Evolutionary conservation across 2,113 vertebrate genomes (phyloP).

Genomic region (Tenebrosternarchus preto): DNA sequence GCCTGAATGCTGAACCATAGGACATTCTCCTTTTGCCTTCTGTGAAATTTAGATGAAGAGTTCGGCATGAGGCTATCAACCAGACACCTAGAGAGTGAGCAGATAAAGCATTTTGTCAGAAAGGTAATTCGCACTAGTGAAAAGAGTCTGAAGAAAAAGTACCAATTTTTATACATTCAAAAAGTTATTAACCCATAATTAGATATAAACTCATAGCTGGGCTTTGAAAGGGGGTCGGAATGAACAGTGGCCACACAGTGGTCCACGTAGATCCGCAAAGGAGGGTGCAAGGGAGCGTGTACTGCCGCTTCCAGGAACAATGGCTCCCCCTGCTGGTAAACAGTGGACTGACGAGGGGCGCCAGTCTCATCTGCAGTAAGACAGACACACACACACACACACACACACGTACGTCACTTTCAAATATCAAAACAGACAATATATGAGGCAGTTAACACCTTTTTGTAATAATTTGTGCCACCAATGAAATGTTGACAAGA

Average conservation of each 20-base stretch:
- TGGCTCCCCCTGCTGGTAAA: slow-evolving; percentile 66
- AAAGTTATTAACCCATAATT: slow-evolving; percentile 50
- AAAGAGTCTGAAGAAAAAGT: neutral
- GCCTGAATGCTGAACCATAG: slow-evolving; percentile 57
- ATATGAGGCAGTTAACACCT: too few species aligned
- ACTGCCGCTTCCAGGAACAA: slow-evolving; percentile 59
- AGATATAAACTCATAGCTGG: slow-evolving; percentile 55
- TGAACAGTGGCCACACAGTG: slow-evolving; percentile 52
- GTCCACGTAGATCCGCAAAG: slow-evolving; percentile 53
- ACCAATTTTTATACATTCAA: neutral
- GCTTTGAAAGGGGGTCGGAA: slow-evolving; percentile 51
- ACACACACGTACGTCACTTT: too few species aligned
- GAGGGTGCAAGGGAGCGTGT: slow-evolving; percentile 30
- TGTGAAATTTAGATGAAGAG: slow-evolving; percentile 56
- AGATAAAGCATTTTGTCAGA: slow-evolving; percentile 10
- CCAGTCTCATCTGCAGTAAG: slow-evolving; percentile 30
- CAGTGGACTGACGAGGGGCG: slow-evolving; percentile 41
- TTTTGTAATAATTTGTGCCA: neutral
- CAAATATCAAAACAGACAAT: too few species aligned
- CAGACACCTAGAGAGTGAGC: slow-evolving; percentile 53
- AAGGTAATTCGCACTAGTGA: neutral
- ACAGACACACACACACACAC: too few species aligned
- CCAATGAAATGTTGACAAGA: neutral
- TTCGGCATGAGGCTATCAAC: slow-evolving; percentile 54
- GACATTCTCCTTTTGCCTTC: slow-evolving; percentile 29